Percentiles rank a stretch among this genome's conserved stretches.
Evolutionary conservation across 92 coral and sea anemone genomes (phyloP).

Genomic region (Blastomussa wellsi): DNA sequence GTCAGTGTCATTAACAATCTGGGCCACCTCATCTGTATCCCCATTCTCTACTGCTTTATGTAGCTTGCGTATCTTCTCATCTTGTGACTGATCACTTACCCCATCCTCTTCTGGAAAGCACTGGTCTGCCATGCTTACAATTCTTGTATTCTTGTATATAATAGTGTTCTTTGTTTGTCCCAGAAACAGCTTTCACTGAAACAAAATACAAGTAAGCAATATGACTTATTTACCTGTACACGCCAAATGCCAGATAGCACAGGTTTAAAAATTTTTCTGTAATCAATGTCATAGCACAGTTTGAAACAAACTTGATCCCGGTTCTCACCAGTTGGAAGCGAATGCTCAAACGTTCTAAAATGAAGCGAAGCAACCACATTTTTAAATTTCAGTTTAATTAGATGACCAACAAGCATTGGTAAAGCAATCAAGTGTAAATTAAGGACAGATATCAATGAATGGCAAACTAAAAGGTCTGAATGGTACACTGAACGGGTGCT

Average conservation of each 20-base stretch:
- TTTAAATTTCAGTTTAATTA: slow-evolving; percentile 2
- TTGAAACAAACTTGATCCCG: neutral
- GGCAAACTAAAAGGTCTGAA: too few species aligned
- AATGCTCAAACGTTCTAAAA: slow-evolving; percentile 13
- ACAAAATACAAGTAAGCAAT: slow-evolving; percentile 4
- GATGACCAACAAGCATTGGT: neutral
- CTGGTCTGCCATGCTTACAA: slow-evolving; percentile 15
- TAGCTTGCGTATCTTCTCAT: slow-evolving; percentile 14
- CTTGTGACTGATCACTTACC: slow-evolving; percentile 6
- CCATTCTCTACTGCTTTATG: slow-evolving; percentile 13
- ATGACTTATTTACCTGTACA: slow-evolving; percentile 1
- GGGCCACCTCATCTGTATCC: slow-evolving; percentile 21
- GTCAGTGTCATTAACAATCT: slow-evolving; percentile 11
- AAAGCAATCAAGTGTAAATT: neutral
- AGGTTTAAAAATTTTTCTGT: neutral
- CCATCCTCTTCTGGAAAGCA: slow-evolving; percentile 12
- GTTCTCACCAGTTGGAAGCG: slow-evolving; percentile 16
- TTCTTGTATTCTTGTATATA: neutral
- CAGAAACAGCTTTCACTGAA: slow-evolving; percentile 11
- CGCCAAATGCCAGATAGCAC: neutral
- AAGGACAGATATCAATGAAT: too few species aligned
- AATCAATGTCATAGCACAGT: too few species aligned
- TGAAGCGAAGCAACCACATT: neutral
- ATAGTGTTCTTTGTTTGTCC: slow-evolving; percentile 14
- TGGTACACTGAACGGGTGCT: too few species aligned